A percentile compares a stretch with the other conserved stretches of the same genome.
These are phyloP conservation scores for Rhorus exstirpatorius DNA, from an alignment of 2,888 invertebrate genomes.

Conservation along the genomic window DNA sequence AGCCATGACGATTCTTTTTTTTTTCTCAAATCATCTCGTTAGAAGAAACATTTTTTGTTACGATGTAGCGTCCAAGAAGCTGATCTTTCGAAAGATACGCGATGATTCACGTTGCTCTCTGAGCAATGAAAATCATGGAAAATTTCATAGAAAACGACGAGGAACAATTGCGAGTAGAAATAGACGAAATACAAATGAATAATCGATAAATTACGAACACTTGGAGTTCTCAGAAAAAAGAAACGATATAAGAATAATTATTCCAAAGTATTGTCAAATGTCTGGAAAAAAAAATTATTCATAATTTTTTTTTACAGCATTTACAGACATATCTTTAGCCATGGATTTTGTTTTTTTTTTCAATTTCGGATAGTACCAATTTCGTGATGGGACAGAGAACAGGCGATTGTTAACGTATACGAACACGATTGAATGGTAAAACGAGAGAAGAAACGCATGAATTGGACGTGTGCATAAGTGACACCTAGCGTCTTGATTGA, in stretches of 20 bases:
- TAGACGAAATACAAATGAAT: neutral
- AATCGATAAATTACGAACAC: neutral
- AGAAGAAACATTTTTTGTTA: neutral
- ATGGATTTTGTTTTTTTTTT: neutral
- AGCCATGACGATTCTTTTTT: neutral
- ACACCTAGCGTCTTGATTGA: conserved; percentile 14
- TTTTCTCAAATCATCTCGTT: neutral
- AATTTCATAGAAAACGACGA: conserved; percentile 34
- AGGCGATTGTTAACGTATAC: conserved; percentile 1
- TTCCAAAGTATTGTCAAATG: neutral
- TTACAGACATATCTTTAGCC: too few relatives aligned
- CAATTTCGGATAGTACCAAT: neutral
- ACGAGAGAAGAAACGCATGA: conserved; percentile 12
- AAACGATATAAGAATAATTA: neutral
- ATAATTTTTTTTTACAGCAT: too few relatives aligned
- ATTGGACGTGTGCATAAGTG: conserved; percentile 13
- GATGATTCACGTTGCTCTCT: conserved; percentile 7
- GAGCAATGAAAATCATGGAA: conserved; percentile 12
- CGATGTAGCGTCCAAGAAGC: neutral
- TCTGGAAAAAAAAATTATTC: neutral
- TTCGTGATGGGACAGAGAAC: neutral
- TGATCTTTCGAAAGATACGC: conserved; percentile 4
- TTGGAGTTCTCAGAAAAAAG: too few relatives aligned
- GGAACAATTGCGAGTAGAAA: neutral
- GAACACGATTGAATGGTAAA: conserved; percentile 10